Evolutionary conservation across 2,113 vertebrate species (phyloP), one percentile per base, ranked within the genome.

Genomic region (Carassius auratus): DNA sequence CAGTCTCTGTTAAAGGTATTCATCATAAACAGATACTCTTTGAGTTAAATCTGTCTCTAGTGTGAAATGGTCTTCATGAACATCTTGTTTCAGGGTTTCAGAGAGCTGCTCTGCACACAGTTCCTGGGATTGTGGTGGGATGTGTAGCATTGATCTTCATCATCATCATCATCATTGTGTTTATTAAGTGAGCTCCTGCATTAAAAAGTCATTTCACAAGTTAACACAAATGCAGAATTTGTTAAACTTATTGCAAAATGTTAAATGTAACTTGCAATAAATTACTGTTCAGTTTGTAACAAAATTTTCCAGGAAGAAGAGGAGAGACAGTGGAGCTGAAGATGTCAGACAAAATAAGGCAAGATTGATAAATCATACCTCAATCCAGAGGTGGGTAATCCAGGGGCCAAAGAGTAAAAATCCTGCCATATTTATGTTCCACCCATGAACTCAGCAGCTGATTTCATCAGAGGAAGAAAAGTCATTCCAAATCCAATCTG

Each of bases 1-100:
- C n/a, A 9, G 33, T 88, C 19, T 66, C 76, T 8, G 14, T 50
- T n/a, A 73, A 38, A 15, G 80, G 80, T 85, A 59, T 17, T 75
- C 7, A 4, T 0, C 14, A 64, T 26, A 26, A 64, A 26, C 61
- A 64, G 61, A 64, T n/a, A 62, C 61, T 64, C 61, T 64, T 26
- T 26, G 5, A 62, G 61, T 62, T 62, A 26, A 4, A 12, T 62
- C n/a, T 23, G 61, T 62, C n/a, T 62, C 61, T 23, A 3, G 10
- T 62, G 19, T 42, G 36, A 21, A 21, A 57, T 77, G 15, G 21
- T 77, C 30, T 14, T 75, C 42, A 75, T 75, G 23, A 55, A 10
- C 3, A 15, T 76, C 8, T 76, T 52, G 26, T 76, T 76, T 55
- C 26, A 76, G 50, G 26, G 13, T 6, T 19, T 55, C 23, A 30